Percentiles rank a stretch among this genome's conserved stretches.
Evolutionary conservation across 2,888 invertebrate genomes (phyloP).

Genomic region (Sesamia inferens): DNA sequence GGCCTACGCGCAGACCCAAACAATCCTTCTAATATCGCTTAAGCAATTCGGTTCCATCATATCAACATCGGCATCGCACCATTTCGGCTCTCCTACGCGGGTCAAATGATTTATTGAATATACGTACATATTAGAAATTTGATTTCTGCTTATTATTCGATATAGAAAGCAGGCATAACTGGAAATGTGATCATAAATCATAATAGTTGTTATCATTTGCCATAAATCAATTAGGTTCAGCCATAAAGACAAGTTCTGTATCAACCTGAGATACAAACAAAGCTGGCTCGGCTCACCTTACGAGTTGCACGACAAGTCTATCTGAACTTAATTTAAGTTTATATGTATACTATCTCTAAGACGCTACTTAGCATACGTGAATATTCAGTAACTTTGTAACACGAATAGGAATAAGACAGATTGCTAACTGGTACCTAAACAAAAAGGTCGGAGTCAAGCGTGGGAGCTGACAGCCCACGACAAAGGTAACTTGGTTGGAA

Average conservation of each 20-base stretch:
- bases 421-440: slow-evolving; percentile 75
- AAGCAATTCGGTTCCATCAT: slow-evolving; percentile 74
- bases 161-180: slow-evolving; percentile 49
- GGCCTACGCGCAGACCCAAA: slow-evolving; percentile 78
- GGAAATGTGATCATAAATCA: slow-evolving; percentile 44
- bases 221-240: slow-evolving; percentile 39
- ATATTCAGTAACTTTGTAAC: slow-evolving; percentile 79
- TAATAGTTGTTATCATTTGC: slow-evolving; percentile 29
- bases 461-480: slow-evolving; percentile 81
- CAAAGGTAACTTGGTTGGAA: slow-evolving; percentile 80
- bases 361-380: slow-evolving; percentile 78
- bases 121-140: slow-evolving; percentile 40
- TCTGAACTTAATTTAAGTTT: slow-evolving; percentile 70
- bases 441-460: slow-evolving; percentile 81
- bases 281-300: slow-evolving; percentile 63
- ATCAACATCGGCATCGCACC: slow-evolving; percentile 56
- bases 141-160: slow-evolving; percentile 32
- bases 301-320: slow-evolving; percentile 56
- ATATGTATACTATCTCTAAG: slow-evolving; percentile 69
- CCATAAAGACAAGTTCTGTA: slow-evolving; percentile 37
- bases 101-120: slow-evolving; percentile 70
- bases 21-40: slow-evolving; percentile 73
- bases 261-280: slow-evolving; percentile 37
- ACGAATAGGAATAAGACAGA: slow-evolving; percentile 74
- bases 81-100: slow-evolving; percentile 75